Conservation (phyloP, 2,797 vertebrate genomes). For the Microctenopoma steveboyesi region DNA sequence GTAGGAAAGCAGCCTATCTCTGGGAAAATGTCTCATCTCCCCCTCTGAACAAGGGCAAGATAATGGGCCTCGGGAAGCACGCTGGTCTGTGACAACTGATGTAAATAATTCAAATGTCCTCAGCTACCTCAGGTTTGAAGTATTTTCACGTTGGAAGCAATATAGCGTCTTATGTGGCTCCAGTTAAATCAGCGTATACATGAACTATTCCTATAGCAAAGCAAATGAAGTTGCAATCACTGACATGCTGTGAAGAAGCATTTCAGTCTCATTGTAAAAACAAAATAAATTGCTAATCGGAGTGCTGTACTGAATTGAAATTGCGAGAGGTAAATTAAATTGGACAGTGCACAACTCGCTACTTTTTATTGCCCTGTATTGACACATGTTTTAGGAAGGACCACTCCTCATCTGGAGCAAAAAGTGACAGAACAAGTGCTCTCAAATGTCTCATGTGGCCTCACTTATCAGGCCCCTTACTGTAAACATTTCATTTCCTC, state of each 20-base stretch:
- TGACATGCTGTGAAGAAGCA: slow-evolving; percentile 30
- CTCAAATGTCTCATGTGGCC: slow-evolving; percentile 64
- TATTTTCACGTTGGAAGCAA: slow-evolving; percentile 38
- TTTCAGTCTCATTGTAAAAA: slow-evolving; percentile 56
- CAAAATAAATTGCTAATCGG: slow-evolving; percentile 58
- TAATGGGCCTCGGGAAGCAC: slow-evolving; percentile 71
- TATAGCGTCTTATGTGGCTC: slow-evolving; percentile 35
- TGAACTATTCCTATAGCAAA: slow-evolving; percentile 49
- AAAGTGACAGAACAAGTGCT: slow-evolving; percentile 71
- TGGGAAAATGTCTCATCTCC: slow-evolving; percentile 65
- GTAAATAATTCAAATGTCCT: slow-evolving; percentile 74
- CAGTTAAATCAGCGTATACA: slow-evolving; percentile 41
- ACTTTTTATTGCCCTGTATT: slow-evolving; percentile 65
- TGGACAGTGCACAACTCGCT: slow-evolving; percentile 37
- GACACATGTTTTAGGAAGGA: slow-evolving; percentile 69
- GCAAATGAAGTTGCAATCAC: slow-evolving; percentile 46
- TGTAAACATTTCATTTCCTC: slow-evolving; percentile 88
- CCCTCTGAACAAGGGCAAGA: slow-evolving; percentile 53
- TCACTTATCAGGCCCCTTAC: slow-evolving; percentile 67
- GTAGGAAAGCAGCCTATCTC: slow-evolving; percentile 57
- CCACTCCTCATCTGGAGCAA: slow-evolving; percentile 54
- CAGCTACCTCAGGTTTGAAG: slow-evolving; percentile 38
- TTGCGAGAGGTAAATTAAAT: slow-evolving; percentile 60
- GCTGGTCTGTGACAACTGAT: slow-evolving; percentile 54
- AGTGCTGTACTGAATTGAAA: slow-evolving; percentile 51